Evolutionary conservation across 1,140 invertebrate genomes (phyloP).

Genomic region (Leucophenga varia): DNA sequence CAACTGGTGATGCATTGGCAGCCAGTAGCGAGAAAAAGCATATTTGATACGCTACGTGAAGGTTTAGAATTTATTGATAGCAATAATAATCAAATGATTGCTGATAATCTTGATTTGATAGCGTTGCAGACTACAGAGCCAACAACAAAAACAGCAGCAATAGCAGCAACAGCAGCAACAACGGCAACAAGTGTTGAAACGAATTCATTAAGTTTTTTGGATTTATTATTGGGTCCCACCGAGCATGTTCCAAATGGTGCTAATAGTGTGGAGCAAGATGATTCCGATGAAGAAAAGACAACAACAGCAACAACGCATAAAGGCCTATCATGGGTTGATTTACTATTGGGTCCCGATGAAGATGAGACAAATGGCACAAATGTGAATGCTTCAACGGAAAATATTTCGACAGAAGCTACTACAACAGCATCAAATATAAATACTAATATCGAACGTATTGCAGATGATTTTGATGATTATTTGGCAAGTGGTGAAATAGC

Average conservation of each 20-base stretch:
- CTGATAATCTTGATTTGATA: constrained; percentile 36
- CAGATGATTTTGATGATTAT: constrained; percentile 38
- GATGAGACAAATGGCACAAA: constrained; percentile 19
- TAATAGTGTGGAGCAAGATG: too few species aligned
- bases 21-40: constrained; percentile 46
- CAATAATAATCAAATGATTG: constrained; percentile 48
- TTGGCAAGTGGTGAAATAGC: constrained; percentile 31
- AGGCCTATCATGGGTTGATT: constrained; percentile 38
- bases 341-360: constrained; percentile 43
- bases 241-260: constrained; percentile 3
- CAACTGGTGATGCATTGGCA: constrained; percentile 14
- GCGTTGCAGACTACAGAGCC: neutral
- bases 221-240: constrained; percentile 39
- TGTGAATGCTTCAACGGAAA: constrained; percentile 10
- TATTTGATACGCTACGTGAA: constrained; percentile 46
- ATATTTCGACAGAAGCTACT: constrained; percentile 1
- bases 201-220: constrained; percentile 35
- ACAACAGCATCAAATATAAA: constrained; percentile 13
- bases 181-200: neutral
- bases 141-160: too few species aligned
- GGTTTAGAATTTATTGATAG: constrained; percentile 52
- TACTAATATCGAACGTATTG: constrained; percentile 34
- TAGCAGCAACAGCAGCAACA: too few species aligned
- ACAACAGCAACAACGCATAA: constrained; percentile 15
- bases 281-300: constrained; percentile 13